Conservation (phyloP, 2,113 vertebrate species). For the Miniopterus natalensis region DNA sequence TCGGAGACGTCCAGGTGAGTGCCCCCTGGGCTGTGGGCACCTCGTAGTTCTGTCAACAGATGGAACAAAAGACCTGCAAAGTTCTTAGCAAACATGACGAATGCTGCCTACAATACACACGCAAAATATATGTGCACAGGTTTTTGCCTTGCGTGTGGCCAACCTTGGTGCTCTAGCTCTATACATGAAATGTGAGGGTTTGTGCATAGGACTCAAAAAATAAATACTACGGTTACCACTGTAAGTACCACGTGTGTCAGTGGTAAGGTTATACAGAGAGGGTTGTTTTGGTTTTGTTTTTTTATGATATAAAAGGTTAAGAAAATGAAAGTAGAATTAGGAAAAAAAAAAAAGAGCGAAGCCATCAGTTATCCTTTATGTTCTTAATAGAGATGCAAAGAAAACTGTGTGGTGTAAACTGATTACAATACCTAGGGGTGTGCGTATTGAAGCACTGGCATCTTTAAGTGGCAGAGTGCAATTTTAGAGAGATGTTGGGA, state of each 20-base stretch:
- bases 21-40: neutral
- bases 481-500: constrained; percentile 59
- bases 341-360: neutral
- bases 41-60: constrained; percentile 51
- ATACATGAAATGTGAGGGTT: neutral
- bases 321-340: constrained; percentile 57
- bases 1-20: neutral
- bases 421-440: neutral
- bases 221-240: neutral
- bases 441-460: neutral
- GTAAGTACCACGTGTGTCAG: neutral
- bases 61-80: constrained; percentile 59
- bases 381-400: constrained; percentile 47
- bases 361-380: neutral
- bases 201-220: neutral
- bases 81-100: constrained; percentile 73
- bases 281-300: neutral
- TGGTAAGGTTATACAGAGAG: neutral
- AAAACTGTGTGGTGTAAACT: constrained; percentile 26
- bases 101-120: neutral
- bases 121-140: neutral
- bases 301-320: constrained; percentile 42
- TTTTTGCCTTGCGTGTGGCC: neutral
- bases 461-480: constrained; percentile 24
- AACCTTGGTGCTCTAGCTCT: neutral